phyloP scores from a whole-genome alignment of 2,797 vertebrate species.

The Poeciliopsis presidionis region DNA sequence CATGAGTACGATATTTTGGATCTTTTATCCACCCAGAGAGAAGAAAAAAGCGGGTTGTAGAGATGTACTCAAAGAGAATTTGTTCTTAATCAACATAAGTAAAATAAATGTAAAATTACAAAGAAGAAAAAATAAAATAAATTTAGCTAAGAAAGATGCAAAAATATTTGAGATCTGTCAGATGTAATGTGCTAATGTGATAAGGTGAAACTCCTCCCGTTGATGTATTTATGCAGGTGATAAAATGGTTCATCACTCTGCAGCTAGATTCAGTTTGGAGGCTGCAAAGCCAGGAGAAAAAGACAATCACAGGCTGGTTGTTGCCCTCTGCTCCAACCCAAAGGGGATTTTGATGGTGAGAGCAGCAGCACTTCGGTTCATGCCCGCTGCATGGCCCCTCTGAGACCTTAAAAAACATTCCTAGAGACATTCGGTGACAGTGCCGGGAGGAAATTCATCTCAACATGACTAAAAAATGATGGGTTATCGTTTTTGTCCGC shows the following conservation, averaged over 20 bases:
- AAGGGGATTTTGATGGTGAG: slow-evolving; percentile 30
- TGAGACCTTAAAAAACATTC: slow-evolving; percentile 58
- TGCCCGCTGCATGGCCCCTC: slow-evolving; percentile 49
- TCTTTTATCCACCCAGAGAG: background rate
- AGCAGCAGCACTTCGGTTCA: slow-evolving; percentile 22
- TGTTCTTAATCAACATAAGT: too few species aligned
- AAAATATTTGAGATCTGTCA: background rate
- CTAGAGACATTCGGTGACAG: slow-evolving; percentile 62
- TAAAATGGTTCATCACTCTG: slow-evolving; percentile 13
- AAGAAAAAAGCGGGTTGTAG: background rate
- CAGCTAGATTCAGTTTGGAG: slow-evolving; percentile 14
- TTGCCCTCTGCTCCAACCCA: slow-evolving; percentile 31
- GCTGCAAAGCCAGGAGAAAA: slow-evolving; percentile 17
- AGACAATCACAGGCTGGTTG: slow-evolving; percentile 32
- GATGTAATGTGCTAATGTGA: background rate
- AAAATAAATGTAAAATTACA: too few species aligned
- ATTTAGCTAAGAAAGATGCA: background rate
- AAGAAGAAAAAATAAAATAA: too few species aligned
- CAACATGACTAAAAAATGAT: slow-evolving; percentile 72
- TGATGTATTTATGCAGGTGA: slow-evolving; percentile 1
- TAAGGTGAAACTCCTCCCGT: background rate
- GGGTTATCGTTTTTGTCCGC: slow-evolving; percentile 70
- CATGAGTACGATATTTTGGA: too few species aligned
- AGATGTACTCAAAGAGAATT: background rate
- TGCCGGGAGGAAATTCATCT: slow-evolving; percentile 64